Base-by-base conservation (phyloP, 2,888 invertebrate genomes). In the Tanypteryx hageni region DNA sequence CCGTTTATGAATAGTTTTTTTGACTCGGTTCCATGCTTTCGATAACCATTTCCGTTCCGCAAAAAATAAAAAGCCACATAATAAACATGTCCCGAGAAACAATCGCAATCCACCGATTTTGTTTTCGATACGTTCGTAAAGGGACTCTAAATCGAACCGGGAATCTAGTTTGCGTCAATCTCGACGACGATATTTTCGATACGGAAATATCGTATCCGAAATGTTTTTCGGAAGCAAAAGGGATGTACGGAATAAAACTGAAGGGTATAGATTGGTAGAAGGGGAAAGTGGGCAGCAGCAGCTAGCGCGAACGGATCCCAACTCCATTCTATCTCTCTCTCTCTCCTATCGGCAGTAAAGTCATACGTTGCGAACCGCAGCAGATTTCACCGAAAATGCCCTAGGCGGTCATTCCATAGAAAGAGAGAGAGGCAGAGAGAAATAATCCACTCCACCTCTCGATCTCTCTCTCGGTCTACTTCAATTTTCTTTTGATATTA, bases 401-500 rank as follows among this genome's bases (percentile, higher is more conserved):
- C 61, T 18, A n/a, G 89, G 89, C 89, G 89, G 89, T 64, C 64
- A 44, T 64, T 64, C 89, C 76, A 76, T 76, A 76, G 27, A 22
- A 22, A 76, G 76, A 76, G 13, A 27, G 76, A 27, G 76, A 27
- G 76, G 22, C 9, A 7, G 68, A 27, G 76, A 76, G 27, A 76
- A 76, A 76, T 76, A 76, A 83, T 44, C 56, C 83, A 16, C 83
- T 83, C 83, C 64, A 64, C 16, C 83, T 44, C 44, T 57, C n/a
- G n/a, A n/a, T n/a, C 44, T 44, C 44, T 83, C 22, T 61, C 44
- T 27, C 31, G 68, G 89, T 27, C 68, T 11, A 14, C 89, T 89
- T 89, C 89, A 89, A 89, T 89, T 89, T 68, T 44, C 89, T 89
- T 89, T 44, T 64, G 89, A 89, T 89, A 68, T 89, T 89, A 89